Evolutionary conservation across 2,113 vertebrate species (phyloP), one percentile per base, ranked within the genome.

Genomic region (Stigmatopora argus): DNA sequence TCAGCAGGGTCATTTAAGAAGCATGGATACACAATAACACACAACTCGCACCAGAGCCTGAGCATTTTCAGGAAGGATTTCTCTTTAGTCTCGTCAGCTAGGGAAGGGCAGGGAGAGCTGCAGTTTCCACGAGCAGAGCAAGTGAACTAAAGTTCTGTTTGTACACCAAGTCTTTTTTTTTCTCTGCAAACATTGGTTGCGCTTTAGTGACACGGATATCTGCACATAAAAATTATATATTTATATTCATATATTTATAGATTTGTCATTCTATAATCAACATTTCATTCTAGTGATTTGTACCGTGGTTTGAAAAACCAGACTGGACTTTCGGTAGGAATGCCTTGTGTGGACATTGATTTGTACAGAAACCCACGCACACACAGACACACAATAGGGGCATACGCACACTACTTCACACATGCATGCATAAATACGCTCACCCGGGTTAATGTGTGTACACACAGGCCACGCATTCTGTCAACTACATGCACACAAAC

Each of bases 201-300:
- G 89, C 38, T 90, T 90, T 87, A 84, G 85, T 90, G 88, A 92
- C 90, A 91, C 78, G 76, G 84, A 91, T 86, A 91, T 90, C 86
- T 88, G 89, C 90, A 92, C 90, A 91, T 91, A 92, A 92, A 92
- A 92, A 92, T 90, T 85, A 90, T 90, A 86, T 89, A 88, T 90
- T 85, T 86, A 86, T 90, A 88, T 86, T 85, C 78, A 87, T 89
- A 84, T 87, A 88, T 90, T 84, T 88, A 88, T 90, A 89, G 83
- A 86, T 89, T 89, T 85, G 71, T 89, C 85, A 90, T 91, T 90
- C 85, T 90, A 89, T 92, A 88, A 31, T 92, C 83, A 90, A 90
- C 89, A 90, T 80, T 87, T 87, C 78, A 85, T 85, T 86, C 87
- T 88, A 88, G 83, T 83, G 84, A 81, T 85, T 87, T 86, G 86